phyloP scores from a whole-genome alignment of 1,140 invertebrate species.

The Nylanderia fulva region DNA sequence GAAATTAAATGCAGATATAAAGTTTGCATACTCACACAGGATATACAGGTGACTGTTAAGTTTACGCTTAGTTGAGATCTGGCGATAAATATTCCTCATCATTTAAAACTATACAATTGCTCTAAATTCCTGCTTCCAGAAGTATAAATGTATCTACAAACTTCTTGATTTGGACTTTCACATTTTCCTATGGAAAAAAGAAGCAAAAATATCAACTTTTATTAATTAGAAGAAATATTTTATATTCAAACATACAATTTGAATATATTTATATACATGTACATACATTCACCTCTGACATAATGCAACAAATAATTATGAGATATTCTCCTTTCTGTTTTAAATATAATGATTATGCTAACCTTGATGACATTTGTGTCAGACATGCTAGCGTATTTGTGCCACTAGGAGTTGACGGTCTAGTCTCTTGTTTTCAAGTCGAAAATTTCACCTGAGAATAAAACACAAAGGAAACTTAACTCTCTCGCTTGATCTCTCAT shows the following conservation, averaged over 20 bases:
- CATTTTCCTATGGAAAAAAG: constrained; percentile 51
- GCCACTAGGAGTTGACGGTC: background rate
- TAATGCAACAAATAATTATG: background rate
- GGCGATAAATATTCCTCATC: constrained; percentile 62
- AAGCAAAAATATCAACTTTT: background rate
- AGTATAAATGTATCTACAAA: constrained; percentile 22
- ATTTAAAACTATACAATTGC: constrained; percentile 36
- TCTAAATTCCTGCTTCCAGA: constrained; percentile 29
- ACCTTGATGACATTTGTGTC: constrained; percentile 35
- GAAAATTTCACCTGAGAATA: background rate
- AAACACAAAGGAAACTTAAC: constrained; percentile 9
- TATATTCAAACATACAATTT: background rate
- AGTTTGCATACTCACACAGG: constrained; percentile 51
- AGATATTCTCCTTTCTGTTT: background rate
- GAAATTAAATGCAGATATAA: background rate
- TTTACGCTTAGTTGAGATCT: constrained; percentile 4
- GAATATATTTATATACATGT: background rate
- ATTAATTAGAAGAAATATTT: background rate
- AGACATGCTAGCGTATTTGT: constrained; percentile 5
- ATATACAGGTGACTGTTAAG: constrained; percentile 26
- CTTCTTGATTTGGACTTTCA: constrained; percentile 20
- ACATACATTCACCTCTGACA: background rate
- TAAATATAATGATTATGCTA: background rate
- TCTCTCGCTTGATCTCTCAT: background rate
- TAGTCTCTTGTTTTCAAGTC: background rate